These are phyloP conservation scores for Enteromius afrohamiltoni DNA, from an alignment of 2,797 vertebrate species.

Conservation along the genomic window DNA sequence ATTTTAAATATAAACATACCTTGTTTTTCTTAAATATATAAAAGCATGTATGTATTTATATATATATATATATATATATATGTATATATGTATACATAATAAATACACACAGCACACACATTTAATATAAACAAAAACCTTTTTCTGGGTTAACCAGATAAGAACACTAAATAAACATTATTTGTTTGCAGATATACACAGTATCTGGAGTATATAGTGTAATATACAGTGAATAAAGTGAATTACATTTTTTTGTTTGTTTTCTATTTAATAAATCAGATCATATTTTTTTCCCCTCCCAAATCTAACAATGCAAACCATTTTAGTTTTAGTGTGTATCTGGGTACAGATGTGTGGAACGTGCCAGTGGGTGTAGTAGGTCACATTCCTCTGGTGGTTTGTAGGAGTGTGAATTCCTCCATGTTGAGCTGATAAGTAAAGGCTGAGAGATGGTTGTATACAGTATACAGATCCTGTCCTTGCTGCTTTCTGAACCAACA, in stretches of 20 bases:
- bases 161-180: too few species aligned
- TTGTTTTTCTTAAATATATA: too few species aligned
- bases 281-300: neutral
- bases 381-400: slow-evolving; percentile 36
- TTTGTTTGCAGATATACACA: neutral
- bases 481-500: slow-evolving; percentile 52
- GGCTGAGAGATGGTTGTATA: slow-evolving; percentile 20
- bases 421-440: slow-evolving; percentile 58
- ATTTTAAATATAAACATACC: too few species aligned
- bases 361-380: neutral
- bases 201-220: too few species aligned
- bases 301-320: neutral
- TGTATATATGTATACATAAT: too few species aligned
- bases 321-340: neutral
- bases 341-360: slow-evolving; percentile 20
- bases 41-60: too few species aligned
- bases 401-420: slow-evolving; percentile 56
- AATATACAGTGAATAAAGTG: neutral
- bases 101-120: too few species aligned
- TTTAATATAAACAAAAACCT: too few species aligned
- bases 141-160: too few species aligned
- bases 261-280: neutral
- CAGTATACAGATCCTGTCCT: slow-evolving; percentile 49
- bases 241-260: neutral
- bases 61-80: too few species aligned